Conservation (phyloP, 2,113 vertebrate genomes). For the Aythya baeri region DNA sequence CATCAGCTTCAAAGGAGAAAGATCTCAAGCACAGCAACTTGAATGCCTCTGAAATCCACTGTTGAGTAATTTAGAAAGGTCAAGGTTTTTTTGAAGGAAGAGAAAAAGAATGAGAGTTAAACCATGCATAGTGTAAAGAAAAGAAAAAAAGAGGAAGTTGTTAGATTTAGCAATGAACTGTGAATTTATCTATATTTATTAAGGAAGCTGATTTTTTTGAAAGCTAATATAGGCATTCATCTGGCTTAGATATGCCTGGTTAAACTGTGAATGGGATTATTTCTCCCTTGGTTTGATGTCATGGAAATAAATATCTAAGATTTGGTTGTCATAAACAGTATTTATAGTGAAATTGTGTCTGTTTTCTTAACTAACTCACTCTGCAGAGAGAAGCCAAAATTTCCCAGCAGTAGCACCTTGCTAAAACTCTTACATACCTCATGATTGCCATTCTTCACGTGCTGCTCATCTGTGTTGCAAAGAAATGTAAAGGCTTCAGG, state of each 20-base stretch:
- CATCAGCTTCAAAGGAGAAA: slow-evolving; percentile 12
- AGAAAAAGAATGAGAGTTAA: not conserved
- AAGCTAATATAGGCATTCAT: not conserved
- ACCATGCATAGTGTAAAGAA: not conserved
- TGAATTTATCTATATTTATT: not conserved
- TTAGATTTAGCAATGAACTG: not conserved
- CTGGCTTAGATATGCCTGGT: not conserved
- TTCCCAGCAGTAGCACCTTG: not conserved
- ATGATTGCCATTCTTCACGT: not conserved
- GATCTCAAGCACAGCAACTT: not conserved
- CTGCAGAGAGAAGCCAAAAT: not conserved
- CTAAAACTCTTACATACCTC: not conserved
- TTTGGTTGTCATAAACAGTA: not conserved
- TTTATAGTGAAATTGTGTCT: not conserved
- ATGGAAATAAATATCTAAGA: not conserved
- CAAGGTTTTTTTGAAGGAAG: not conserved
- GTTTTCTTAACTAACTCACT: not conserved
- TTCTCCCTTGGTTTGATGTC: not conserved
- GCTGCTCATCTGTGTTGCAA: not conserved
- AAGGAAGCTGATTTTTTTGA: not conserved
- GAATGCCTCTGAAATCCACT: slow-evolving; percentile 18
- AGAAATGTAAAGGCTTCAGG: not conserved
- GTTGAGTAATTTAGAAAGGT: not conserved
- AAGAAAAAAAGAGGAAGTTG: not conserved
- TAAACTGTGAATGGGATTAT: not conserved